These are phyloP conservation scores for Drosophila nasuta DNA, from an alignment of 1,140 invertebrate genomes.

Conservation along the genomic window DNA sequence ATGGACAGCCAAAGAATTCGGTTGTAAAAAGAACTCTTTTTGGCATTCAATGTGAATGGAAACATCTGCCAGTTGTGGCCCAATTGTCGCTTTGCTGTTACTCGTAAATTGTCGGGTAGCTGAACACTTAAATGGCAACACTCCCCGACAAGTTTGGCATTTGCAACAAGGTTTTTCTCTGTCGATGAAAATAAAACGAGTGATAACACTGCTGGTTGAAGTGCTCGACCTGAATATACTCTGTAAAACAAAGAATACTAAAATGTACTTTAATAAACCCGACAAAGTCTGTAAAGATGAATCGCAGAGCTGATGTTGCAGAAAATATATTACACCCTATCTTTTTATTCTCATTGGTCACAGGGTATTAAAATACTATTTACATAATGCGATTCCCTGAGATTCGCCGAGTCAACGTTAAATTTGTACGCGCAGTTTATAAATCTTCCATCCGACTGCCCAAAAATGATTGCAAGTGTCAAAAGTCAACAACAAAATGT, in stretches of 20 bases:
- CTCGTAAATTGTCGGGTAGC: constrained; percentile 18
- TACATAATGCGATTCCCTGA: constrained; percentile 50
- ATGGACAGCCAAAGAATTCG: constrained; percentile 45
- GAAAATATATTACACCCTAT: too few relatives aligned
- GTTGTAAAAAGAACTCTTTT: constrained; percentile 30
- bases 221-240: background rate
- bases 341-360: background rate
- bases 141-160: constrained; percentile 59
- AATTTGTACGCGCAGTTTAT: constrained; percentile 46
- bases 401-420: constrained; percentile 54
- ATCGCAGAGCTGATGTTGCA: too few relatives aligned
- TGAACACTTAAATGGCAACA: constrained; percentile 66
- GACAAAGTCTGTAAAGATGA: too few relatives aligned
- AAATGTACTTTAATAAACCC: background rate
- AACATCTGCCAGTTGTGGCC: constrained; percentile 37
- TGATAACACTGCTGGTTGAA: background rate
- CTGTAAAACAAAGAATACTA: background rate
- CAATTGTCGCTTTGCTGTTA: constrained; percentile 34
- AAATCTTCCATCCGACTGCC: constrained; percentile 67
- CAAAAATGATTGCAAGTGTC: constrained; percentile 79
- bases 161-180: constrained; percentile 58
- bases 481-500: constrained; percentile 81
- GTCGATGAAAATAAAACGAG: constrained; percentile 22
- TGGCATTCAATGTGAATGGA: constrained; percentile 36
- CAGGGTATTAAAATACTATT: constrained; percentile 36